A percentile compares a stretch with the other conserved stretches of the same genome.
These are phyloP conservation scores for Takifugu rubripes DNA, from an alignment of 2,797 vertebrate species.

Conservation along the genomic window DNA sequence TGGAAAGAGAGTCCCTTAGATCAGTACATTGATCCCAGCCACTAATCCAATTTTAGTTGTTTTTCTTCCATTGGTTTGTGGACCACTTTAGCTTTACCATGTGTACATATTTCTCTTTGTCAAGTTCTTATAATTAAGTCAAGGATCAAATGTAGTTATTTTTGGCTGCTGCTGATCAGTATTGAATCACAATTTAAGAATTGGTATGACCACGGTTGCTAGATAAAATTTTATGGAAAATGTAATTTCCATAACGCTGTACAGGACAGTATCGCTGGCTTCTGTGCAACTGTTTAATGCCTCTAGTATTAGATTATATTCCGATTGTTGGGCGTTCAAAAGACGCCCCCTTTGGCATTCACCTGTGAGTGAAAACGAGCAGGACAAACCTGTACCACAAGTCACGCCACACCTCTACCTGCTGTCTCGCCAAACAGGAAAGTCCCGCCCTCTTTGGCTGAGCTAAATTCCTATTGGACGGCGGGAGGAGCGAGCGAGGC, in stretches of 20 bases:
- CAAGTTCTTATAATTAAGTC: too few species aligned
- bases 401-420: conserved; percentile 59
- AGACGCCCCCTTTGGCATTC: background rate
- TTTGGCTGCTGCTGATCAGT: too few species aligned
- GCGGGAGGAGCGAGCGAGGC: conserved; percentile 47
- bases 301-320: background rate
- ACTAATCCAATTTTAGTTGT: too few species aligned
- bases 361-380: conserved; percentile 13
- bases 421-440: conserved; percentile 45
- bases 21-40: background rate
- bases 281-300: background rate
- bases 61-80: too few species aligned
- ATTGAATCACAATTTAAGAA: too few species aligned
- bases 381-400: conserved; percentile 70
- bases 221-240: too few species aligned
- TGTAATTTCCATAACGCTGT: too few species aligned
- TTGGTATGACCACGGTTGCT: too few species aligned
- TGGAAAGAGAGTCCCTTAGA: background rate
- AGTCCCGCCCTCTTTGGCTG: conserved; percentile 60
- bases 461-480: conserved; percentile 67
- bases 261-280: background rate
- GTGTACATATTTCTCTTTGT: too few species aligned
- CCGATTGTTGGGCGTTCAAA: background rate
- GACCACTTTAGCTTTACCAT: too few species aligned
- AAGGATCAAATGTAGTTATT: too few species aligned